phyloP scores from a whole-genome alignment of 2,888 invertebrate species.

The Parnassius apollo region DNA sequence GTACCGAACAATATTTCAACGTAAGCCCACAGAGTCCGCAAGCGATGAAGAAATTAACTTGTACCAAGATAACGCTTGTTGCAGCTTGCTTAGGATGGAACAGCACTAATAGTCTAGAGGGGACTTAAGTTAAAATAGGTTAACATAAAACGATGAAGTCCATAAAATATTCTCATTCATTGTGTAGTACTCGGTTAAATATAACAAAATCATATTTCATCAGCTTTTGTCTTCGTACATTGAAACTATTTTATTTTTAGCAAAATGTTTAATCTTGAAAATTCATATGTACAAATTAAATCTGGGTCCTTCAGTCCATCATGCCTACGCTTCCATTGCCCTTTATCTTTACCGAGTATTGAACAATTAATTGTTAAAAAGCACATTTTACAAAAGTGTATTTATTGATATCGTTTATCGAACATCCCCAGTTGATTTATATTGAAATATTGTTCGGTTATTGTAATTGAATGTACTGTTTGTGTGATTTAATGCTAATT shows the following conservation, averaged over 20 bases:
- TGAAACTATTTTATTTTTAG: too few relatives aligned
- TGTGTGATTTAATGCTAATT: slow-evolving; percentile 35
- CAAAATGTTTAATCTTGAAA: too few relatives aligned
- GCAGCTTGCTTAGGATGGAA: slow-evolving; percentile 1
- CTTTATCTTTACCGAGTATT: too few relatives aligned
- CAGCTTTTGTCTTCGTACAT: too few relatives aligned
- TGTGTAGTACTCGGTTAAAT: too few relatives aligned
- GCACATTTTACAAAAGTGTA: background rate
- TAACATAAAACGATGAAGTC: too few relatives aligned
- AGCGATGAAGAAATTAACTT: slow-evolving; percentile 18
- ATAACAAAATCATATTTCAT: too few relatives aligned
- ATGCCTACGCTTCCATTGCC: too few relatives aligned
- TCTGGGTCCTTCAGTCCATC: too few relatives aligned
- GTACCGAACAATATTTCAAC: slow-evolving; percentile 17
- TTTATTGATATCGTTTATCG: slow-evolving; percentile 8
- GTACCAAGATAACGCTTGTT: slow-evolving; percentile 14
- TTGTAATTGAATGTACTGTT: slow-evolving; percentile 27
- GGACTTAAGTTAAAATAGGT: too few relatives aligned
- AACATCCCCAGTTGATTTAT: slow-evolving; percentile 9
- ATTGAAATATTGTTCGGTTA: slow-evolving; percentile 18
- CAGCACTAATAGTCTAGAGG: background rate
- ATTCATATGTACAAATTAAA: too few relatives aligned
- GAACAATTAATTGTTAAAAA: background rate
- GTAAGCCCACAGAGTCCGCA: slow-evolving; percentile 17
- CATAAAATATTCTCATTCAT: too few relatives aligned